Evolutionary conservation across 2,888 invertebrate species (phyloP).

Genomic region (Capitulum mitella): DNA sequence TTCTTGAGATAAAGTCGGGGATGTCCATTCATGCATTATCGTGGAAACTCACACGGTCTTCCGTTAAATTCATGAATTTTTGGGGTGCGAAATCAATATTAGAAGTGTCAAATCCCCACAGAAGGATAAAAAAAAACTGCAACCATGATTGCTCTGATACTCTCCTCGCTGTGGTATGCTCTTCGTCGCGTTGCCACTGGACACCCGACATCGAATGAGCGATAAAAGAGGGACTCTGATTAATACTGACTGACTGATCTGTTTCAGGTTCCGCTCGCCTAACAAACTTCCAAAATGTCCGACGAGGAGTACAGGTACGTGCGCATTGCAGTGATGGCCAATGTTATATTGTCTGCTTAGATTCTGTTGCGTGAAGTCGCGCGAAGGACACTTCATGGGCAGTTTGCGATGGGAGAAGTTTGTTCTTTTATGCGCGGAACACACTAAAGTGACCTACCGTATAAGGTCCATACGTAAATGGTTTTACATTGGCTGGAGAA

Average conservation of each 20-base stretch:
- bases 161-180: no score
- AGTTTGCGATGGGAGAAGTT: background rate
- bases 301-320: constrained; percentile 17
- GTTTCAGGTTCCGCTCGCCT: background rate
- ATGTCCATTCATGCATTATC: no score
- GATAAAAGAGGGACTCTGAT: background rate
- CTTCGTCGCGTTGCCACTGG: no score
- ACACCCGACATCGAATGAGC: no score
- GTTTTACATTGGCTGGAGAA: background rate
- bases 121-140: no score
- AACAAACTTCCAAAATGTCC: background rate
- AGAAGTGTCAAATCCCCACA: no score
- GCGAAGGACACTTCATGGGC: background rate
- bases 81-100: background rate
- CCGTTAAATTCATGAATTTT: no score
- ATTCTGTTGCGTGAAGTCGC: background rate
- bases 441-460: background rate
- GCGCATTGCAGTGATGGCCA: background rate
- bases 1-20: no score
- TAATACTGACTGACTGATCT: background rate
- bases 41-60: no score
- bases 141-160: no score
- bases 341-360: no score
- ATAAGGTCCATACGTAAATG: background rate
- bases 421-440: background rate